These are phyloP conservation scores for Macrobrachium nipponense DNA, from an alignment of 1,140 invertebrate species.

Conservation along the genomic window DNA sequence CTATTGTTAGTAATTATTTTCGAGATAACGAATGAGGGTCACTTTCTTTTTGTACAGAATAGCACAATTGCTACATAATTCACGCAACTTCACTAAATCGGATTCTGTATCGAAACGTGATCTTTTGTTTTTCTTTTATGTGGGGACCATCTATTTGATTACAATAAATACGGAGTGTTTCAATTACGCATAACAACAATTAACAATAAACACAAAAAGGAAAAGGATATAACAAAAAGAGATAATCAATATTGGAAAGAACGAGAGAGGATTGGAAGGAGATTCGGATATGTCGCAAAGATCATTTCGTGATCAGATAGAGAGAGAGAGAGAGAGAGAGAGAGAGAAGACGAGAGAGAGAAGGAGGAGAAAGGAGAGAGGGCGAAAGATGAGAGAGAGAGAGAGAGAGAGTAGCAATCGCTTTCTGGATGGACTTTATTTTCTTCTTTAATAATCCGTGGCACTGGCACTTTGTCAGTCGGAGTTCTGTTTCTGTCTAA, in stretches of 20 bases:
- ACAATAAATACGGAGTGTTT: not conserved
- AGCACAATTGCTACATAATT: too few relatives aligned
- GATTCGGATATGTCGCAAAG: not conserved
- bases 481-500: too few relatives aligned
- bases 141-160: too few relatives aligned
- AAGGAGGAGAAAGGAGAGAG: not conserved
- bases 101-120: too few relatives aligned
- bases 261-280: not conserved
- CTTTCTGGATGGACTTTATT: too few relatives aligned
- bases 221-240: not conserved
- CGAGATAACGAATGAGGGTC: too few relatives aligned
- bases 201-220: not conserved
- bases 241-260: not conserved
- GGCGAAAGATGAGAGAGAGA: constrained; percentile 22
- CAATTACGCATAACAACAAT: not conserved
- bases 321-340: constrained; percentile 3
- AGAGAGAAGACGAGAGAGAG: not conserved
- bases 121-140: too few relatives aligned
- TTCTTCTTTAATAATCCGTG: too few relatives aligned
- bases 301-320: not conserved
- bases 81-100: too few relatives aligned
- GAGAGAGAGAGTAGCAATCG: constrained; percentile 33
- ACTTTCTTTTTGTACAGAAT: too few relatives aligned
- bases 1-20: too few relatives aligned
- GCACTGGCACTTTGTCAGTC: too few relatives aligned